Evolutionary conservation across 2,113 vertebrate species (phyloP).

Genomic region (Amblyopsis rosae): DNA sequence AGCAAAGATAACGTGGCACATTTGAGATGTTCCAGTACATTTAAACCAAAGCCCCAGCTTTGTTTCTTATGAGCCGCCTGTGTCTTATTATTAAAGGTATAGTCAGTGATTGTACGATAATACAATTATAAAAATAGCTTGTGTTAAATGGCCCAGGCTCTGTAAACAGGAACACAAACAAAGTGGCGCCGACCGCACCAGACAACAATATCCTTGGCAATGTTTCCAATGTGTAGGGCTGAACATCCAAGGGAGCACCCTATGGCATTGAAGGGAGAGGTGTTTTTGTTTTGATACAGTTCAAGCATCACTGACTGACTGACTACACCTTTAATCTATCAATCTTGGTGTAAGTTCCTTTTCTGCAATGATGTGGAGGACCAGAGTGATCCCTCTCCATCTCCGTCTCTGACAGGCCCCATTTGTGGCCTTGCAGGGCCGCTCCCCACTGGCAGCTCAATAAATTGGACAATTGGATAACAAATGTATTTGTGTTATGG

Average conservation of each 20-base stretch:
- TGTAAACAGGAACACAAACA: no score
- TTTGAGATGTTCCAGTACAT: neutral
- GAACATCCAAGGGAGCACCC: no score
- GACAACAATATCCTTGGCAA: no score
- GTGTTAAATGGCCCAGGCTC: neutral
- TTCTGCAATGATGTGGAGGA: slow-evolving; percentile 43
- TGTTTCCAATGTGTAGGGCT: no score
- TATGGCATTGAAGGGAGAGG: neutral
- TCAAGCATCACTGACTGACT: no score
- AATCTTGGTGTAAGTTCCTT: slow-evolving; percentile 51
- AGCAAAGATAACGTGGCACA: neutral
- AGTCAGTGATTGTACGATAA: neutral
- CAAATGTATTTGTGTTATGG: slow-evolving; percentile 65
- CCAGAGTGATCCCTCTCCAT: slow-evolving; percentile 49
- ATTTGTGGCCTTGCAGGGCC: slow-evolving; percentile 48
- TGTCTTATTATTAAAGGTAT: slow-evolving; percentile 11
- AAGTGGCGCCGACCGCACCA: no score
- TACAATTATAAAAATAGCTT: neutral
- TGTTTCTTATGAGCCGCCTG: slow-evolving; percentile 50
- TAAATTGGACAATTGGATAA: slow-evolving; percentile 75
- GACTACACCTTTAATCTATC: slow-evolving; percentile 28
- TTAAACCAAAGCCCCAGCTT: neutral
- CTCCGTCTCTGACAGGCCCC: slow-evolving; percentile 50
- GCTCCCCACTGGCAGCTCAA: slow-evolving; percentile 64
- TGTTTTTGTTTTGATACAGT: neutral